Evolutionary conservation across 2,113 vertebrate genomes (phyloP).

Genomic region (Sus scrofa): T2T-Sscrofa CM000824.6:125709001-125709500

Average conservation of each 20-base stretch:
- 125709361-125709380: neutral
- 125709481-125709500: conserved; percentile 33
- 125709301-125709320: conserved; percentile 22
- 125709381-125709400: neutral
- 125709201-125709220: neutral
- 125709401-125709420: neutral
- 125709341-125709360: neutral
- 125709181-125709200: neutral
- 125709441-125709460: conserved; percentile 42
- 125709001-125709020: neutral
- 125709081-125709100: neutral
- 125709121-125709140: neutral
- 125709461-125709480: neutral
- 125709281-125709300: neutral
- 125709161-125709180: neutral
- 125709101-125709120: neutral
- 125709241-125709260: neutral
- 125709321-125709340: neutral
- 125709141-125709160: neutral
- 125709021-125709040: neutral
- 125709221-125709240: neutral
- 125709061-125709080: neutral
- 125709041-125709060: neutral
- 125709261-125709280: neutral
- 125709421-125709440: neutral